Base-by-base conservation (phyloP, 2,888 invertebrate species). In the Hydropsyche betteni region DNA sequence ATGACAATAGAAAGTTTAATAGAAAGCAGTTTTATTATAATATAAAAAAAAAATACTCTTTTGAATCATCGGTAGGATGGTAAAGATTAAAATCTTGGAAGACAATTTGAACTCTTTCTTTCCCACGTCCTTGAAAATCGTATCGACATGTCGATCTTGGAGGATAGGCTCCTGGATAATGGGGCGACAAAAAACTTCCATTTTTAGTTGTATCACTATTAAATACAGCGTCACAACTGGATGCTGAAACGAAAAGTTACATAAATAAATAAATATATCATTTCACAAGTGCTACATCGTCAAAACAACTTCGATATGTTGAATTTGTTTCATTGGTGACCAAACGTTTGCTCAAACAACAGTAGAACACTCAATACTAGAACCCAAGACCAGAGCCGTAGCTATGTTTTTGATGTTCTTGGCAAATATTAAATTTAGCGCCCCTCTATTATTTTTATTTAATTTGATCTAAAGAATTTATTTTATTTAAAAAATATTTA, bases 41-140 rank as follows among this genome's bases (percentile, higher is more conserved):
- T 3, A n/a, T 1, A 50, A 64, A 68, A 71, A 68, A 51, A 68
- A 74, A 51, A 55, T 85, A 92, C 92, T 91, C 90, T 82, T 89
- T 88, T 71, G 89, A 84, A 80, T 89, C 89, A 81, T 90, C 90
- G 51, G 88, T 84, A 50, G 91, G 87, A 84, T 92, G 91, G 83
- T 91, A 90, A 80, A 94, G 89, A 85, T 93, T 92, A 85, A 96
- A 95, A 84, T 94, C 94, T 83, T 92, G 92, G 87, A 96, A 96
- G 81, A 91, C 87, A 83, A 97, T 90, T 88, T 94, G 93, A 80
- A 97, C 92, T 82, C 94, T 88, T 84, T 98, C 96, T 80, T 92
- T 92, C 73, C 93, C 93, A 80, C 92, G 88, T 61, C 96, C 97
- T 82, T 93, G 92, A 85, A 98, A 97, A 83, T 96, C 94, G 85